Evolutionary conservation across 2,113 vertebrate species (phyloP).

Genomic region (Chaenogobius annularis): DNA sequence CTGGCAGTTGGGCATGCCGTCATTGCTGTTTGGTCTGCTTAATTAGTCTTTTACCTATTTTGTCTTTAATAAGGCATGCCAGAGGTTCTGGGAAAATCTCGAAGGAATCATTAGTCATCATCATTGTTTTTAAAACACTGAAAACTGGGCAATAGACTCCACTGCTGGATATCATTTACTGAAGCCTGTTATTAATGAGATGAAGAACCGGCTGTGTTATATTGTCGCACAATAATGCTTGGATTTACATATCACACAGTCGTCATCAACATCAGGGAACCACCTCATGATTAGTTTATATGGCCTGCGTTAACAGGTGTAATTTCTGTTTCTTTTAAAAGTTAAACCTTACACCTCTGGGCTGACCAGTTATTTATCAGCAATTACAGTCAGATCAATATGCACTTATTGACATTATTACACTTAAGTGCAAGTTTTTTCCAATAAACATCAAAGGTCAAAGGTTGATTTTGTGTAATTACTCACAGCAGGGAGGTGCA

Average conservation of each 20-base stretch:
- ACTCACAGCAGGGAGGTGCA: constrained; percentile 66
- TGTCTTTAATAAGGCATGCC: constrained; percentile 78
- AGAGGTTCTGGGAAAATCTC: constrained; percentile 72
- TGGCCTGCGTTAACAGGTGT: constrained; percentile 26
- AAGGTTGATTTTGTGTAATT: constrained; percentile 78
- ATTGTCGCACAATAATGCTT: constrained; percentile 49
- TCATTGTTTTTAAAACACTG: constrained; percentile 69
- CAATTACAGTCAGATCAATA: constrained; percentile 72
- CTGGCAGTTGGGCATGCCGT: constrained; percentile 74
- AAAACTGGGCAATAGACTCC: constrained; percentile 72
- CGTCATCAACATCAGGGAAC: constrained; percentile 36
- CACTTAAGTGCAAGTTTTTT: constrained; percentile 64
- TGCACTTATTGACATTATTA: constrained; percentile 62
- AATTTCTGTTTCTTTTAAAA: constrained; percentile 40
- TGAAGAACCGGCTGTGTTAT: constrained; percentile 67
- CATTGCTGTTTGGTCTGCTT: constrained; percentile 76
- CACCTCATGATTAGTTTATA: constrained; percentile 29
- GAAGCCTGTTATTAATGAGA: constrained; percentile 75
- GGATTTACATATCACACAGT: constrained; percentile 52
- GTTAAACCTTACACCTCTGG: constrained; percentile 33
- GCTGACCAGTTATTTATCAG: constrained; percentile 53
- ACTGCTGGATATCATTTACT: constrained; percentile 68
- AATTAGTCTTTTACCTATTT: constrained; percentile 82
- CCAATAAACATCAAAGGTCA: constrained; percentile 78
- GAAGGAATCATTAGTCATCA: constrained; percentile 77